Percentiles rank a stretch among this genome's conserved stretches.
phyloP scores from a whole-genome alignment of 2,797 vertebrate genomes.

The Cyclura pinguis region DNA sequence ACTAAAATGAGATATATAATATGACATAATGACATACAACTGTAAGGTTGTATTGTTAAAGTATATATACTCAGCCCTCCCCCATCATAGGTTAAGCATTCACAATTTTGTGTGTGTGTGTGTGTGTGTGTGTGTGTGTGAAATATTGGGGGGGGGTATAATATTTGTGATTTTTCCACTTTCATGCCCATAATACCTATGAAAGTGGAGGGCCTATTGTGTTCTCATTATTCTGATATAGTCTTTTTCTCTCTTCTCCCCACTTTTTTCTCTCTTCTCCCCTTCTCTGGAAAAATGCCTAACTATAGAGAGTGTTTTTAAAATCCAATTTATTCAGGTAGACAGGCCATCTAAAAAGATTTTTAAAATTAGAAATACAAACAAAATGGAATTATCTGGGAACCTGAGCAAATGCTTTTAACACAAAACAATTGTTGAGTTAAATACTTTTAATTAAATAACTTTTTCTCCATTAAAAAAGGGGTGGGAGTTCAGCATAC shows the following conservation, averaged over 20 bases:
- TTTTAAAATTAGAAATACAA: slow-evolving; percentile 28
- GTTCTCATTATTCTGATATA: not conserved
- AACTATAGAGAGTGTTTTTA: not conserved
- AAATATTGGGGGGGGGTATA: no score
- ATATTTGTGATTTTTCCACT: no score
- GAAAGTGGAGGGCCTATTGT: no score
- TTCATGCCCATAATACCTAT: no score
- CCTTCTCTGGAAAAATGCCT: slow-evolving; percentile 21
- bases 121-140: no score
- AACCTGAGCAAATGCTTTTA: slow-evolving; percentile 43
- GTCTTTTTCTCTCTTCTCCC: not conserved
- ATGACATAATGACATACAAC: not conserved
- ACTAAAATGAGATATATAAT: slow-evolving; percentile 50
- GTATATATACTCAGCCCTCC: not conserved
- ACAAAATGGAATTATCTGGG: slow-evolving; percentile 30
- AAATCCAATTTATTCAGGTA: slow-evolving; percentile 50
- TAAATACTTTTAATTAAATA: slow-evolving; percentile 54
- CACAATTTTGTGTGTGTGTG: no score
- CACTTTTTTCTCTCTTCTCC: not conserved
- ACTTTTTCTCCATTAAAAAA: slow-evolving; percentile 50
- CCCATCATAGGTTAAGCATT: no score
- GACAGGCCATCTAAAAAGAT: slow-evolving; percentile 20
- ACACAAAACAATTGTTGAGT: slow-evolving; percentile 31
- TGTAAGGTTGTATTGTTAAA: slow-evolving; percentile 18
- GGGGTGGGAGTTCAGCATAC: not conserved